A percentile compares a stretch with the other conserved stretches of the same genome.
Conservation (phyloP, 2,113 vertebrate genomes). For the Ciconia boyciana region DNA sequence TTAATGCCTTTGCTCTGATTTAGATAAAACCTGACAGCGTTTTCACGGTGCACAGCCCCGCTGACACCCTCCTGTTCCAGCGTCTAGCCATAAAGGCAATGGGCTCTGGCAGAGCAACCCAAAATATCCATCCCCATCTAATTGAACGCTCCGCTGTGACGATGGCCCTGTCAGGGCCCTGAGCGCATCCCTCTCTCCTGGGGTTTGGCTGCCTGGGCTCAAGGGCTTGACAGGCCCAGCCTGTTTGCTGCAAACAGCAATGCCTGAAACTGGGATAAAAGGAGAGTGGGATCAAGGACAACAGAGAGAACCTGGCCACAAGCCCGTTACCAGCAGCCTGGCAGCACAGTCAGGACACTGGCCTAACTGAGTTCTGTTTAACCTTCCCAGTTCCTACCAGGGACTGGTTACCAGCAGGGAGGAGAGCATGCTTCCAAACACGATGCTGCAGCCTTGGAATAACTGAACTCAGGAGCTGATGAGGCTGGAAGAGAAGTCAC, state of each 20-base stretch:
- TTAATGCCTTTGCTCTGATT: neutral
- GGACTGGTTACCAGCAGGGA: neutral
- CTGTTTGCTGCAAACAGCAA: neutral
- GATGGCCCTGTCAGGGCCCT: neutral
- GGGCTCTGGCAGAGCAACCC: neutral
- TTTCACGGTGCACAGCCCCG: neutral
- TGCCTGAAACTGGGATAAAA: neutral
- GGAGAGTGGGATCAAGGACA: neutral
- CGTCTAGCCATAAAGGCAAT: neutral
- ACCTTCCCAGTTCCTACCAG: neutral
- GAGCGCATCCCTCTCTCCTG: neutral
- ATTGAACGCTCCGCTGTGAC: fast-evolving
- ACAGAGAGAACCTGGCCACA: neutral
- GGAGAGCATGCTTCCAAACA: neutral
- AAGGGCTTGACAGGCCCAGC: neutral
- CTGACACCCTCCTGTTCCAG: neutral
- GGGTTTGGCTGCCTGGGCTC: neutral
- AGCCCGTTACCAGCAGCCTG: neutral
- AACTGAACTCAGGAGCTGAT: fast-evolving
- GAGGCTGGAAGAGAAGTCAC: neutral
- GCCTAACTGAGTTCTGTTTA: neutral
- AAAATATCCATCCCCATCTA: neutral
- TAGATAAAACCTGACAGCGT: neutral
- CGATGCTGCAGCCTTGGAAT: neutral
- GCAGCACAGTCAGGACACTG: neutral